A percentile compares a stretch with the other conserved stretches of the same genome.
Conservation (phyloP, 92 coral and sea anemone genomes). For the Virgularia gustaviana region DNA sequence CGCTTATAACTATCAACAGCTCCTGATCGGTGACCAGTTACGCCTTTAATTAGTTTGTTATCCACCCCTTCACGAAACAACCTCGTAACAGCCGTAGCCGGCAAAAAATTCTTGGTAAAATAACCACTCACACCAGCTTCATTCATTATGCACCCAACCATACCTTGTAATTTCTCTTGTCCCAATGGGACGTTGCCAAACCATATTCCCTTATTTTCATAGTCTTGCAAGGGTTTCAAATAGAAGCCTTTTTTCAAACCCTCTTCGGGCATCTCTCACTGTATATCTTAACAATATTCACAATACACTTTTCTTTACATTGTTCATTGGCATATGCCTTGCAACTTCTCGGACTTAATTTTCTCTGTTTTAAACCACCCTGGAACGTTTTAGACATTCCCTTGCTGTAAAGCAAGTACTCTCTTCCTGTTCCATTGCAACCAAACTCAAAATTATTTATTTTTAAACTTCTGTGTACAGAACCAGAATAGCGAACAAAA, state of each 20-base stretch:
- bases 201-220: conserved; percentile 24
- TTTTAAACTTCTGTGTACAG: too few species aligned
- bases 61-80: too few species aligned
- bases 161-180: conserved; percentile 21
- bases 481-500: too few species aligned
- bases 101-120: conserved; percentile 35
- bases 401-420: conserved; percentile 2
- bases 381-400: conserved; percentile 11
- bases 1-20: conserved; percentile 31
- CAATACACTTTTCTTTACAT: conserved; percentile 4
- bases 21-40: conserved; percentile 43
- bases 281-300: neutral
- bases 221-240: conserved; percentile 8
- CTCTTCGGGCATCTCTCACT: conserved; percentile 14
- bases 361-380: neutral
- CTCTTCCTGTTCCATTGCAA: neutral
- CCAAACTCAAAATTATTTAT: too few species aligned
- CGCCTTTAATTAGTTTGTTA: conserved; percentile 25
- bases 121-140: conserved; percentile 31
- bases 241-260: neutral
- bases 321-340: neutral
- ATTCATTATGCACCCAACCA: conserved; percentile 38
- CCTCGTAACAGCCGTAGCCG: too few species aligned
- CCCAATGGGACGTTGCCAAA: conserved; percentile 14
- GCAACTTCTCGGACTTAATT: neutral